Conservation (phyloP, 2,113 vertebrate species). For the Urocolius indicus region DNA sequence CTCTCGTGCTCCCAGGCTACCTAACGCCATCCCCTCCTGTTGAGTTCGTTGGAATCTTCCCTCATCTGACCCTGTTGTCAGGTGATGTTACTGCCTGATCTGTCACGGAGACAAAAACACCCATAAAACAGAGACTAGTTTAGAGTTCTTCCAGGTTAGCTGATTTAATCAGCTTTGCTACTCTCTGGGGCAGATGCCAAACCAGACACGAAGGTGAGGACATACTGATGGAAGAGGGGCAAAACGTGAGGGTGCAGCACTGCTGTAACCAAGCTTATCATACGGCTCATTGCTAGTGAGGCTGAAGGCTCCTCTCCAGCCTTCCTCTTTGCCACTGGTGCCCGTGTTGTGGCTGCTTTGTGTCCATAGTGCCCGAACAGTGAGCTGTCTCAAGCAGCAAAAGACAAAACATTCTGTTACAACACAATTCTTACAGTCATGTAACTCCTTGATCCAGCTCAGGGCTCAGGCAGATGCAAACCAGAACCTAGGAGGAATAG, state of each 20-base stretch:
- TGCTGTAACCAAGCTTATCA: background rate
- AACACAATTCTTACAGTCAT: background rate
- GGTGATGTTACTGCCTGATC: background rate
- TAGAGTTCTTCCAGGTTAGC: background rate
- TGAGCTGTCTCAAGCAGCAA: background rate
- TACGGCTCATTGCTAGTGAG: background rate
- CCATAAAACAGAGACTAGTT: background rate
- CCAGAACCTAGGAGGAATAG: background rate
- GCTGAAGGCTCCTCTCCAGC: background rate
- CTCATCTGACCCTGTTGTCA: background rate
- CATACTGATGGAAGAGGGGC: background rate
- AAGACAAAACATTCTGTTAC: background rate
- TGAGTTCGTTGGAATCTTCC: background rate
- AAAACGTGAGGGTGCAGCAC: background rate
- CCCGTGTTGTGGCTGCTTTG: background rate
- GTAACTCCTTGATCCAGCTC: background rate
- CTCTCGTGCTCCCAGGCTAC: background rate
- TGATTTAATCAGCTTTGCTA: background rate
- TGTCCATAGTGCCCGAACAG: accelerated
- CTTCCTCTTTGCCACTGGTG: background rate
- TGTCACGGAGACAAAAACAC: background rate
- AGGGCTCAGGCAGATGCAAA: background rate
- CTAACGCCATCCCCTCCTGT: background rate
- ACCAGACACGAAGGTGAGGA: background rate
- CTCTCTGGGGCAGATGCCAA: background rate